These are phyloP conservation scores for Ctenodactylus gundi DNA, from an alignment of 2,113 vertebrate species.

Conservation along the genomic window DNA sequence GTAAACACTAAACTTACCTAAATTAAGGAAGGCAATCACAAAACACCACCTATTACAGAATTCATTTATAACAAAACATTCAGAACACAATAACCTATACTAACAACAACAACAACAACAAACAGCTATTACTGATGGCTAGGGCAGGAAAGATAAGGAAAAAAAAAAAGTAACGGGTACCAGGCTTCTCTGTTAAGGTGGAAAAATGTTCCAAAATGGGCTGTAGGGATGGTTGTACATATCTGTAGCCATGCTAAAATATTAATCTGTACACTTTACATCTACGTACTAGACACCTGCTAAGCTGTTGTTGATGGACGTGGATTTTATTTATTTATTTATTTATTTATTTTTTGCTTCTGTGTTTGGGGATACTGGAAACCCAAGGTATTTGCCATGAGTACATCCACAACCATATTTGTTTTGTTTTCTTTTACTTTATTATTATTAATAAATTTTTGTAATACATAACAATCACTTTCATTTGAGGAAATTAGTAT, in stretches of 20 bases:
- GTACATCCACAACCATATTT: neutral
- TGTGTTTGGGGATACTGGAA: no score
- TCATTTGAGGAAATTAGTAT: no score
- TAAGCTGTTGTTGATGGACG: no score
- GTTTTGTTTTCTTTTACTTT: neutral
- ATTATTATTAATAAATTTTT: no score
- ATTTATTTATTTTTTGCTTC: no score
- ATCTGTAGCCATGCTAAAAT: neutral
- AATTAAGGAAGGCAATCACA: neutral
- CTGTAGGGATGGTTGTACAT: neutral
- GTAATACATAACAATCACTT: no score
- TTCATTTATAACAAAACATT: neutral
- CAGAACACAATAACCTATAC: neutral
- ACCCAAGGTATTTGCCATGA: neutral
- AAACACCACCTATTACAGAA: neutral
- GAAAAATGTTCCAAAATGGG: neutral
- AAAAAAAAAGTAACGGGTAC: neutral
- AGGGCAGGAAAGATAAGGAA: rapidly evolving
- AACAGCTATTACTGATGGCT: neutral
- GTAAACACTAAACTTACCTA: neutral
- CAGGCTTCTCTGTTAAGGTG: neutral
- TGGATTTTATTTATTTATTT: no score
- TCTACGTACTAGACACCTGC: neutral
- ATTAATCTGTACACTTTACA: neutral
- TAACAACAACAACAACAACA: neutral